phyloP scores from a whole-genome alignment of 2,113 vertebrate genomes.

The Mola mola region DNA sequence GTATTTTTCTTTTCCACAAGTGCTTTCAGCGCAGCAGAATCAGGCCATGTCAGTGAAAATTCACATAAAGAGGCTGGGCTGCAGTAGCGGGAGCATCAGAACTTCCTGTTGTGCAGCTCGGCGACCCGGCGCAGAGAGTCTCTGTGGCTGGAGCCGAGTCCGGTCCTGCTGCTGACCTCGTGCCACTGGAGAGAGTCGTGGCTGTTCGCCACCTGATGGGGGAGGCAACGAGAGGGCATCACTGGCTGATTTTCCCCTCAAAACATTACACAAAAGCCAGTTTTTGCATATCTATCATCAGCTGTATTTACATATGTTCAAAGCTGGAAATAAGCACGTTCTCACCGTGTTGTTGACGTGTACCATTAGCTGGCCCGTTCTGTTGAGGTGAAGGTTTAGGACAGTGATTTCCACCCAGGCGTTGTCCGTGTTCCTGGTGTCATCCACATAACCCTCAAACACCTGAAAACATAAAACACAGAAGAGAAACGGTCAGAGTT shows the following conservation, averaged over 20 bases:
- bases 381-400: conserved; percentile 86
- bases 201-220: conserved; percentile 56
- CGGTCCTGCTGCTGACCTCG: conserved; percentile 82
- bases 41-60: neutral
- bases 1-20: neutral
- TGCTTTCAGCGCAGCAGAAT: conserved; percentile 27
- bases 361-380: conserved; percentile 67
- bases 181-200: conserved; percentile 82
- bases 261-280: neutral
- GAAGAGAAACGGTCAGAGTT: too few species aligned
- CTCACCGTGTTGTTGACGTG: conserved; percentile 78
- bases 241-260: too few species aligned
- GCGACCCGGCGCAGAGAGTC: conserved; percentile 82
- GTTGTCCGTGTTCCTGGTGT: conserved; percentile 92
- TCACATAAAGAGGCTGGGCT: conserved; percentile 11
- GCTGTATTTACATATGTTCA: too few species aligned
- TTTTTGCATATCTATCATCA: too few species aligned
- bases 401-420: conserved; percentile 91
- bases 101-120: conserved; percentile 71
- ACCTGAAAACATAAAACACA: too few species aligned
- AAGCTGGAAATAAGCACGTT: neutral
- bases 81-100: conserved; percentile 70
- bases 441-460: conserved; percentile 89
- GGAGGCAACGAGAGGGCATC: neutral
- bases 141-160: conserved; percentile 83